Conservation (phyloP, 2,888 invertebrate genomes). For the Mythimna albipuncta region DNA sequence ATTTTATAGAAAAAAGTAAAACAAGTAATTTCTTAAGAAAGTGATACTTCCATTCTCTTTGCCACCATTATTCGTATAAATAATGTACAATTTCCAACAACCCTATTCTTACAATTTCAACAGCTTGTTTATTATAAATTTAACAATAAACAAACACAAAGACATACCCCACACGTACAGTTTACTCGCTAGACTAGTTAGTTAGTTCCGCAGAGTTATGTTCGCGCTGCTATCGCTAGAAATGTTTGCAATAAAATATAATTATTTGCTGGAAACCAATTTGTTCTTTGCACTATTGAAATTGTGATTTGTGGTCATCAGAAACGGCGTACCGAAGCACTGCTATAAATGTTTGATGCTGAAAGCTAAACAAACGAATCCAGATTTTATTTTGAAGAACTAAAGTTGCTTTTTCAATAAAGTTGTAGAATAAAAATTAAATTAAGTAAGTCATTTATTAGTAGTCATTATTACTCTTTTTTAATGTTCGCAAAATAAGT, state of each 20-base stretch:
- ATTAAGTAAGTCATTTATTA: constrained; percentile 43
- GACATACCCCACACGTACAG: constrained; percentile 61
- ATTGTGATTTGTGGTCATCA: constrained; percentile 80
- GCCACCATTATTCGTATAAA: constrained; percentile 6
- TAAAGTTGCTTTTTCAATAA: constrained; percentile 25
- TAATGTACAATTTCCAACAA: constrained; percentile 9
- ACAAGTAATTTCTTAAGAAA: neutral
- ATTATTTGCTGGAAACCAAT: constrained; percentile 88
- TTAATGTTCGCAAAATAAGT: constrained; percentile 38
- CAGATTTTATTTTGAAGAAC: constrained; percentile 6
- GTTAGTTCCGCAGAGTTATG: constrained; percentile 82
- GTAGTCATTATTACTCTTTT: constrained; percentile 27
- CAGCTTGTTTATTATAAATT: constrained; percentile 58
- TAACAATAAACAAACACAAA: constrained; percentile 64
- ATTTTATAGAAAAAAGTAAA: neutral
- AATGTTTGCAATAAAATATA: constrained; percentile 85
- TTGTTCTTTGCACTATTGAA: constrained; percentile 80
- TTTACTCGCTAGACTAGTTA: constrained; percentile 80
- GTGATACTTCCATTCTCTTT: neutral
- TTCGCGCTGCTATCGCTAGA: constrained; percentile 80
- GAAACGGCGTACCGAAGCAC: constrained; percentile 59
- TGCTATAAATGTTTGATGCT: constrained; percentile 55
- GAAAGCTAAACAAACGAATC: constrained; percentile 16
- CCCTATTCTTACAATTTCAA: constrained; percentile 30
- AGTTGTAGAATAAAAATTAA: constrained; percentile 30